phyloP scores from a whole-genome alignment of 2,113 vertebrate species.

The Rhinolophus sinicus region DNA sequence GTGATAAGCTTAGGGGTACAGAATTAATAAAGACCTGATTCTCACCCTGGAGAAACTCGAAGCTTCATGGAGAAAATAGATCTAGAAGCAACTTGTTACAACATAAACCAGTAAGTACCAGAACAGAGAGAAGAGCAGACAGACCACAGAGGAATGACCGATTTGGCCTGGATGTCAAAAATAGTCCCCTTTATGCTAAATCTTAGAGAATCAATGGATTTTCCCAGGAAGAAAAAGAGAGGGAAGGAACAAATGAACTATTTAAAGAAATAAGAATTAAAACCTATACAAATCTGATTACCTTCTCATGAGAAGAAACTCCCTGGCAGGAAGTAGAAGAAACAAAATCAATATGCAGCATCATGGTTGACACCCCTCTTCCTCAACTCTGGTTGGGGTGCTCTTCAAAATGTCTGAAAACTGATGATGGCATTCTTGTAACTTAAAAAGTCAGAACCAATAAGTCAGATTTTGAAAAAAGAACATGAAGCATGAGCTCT shows the following conservation, averaged over 20 bases:
- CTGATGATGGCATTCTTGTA: neutral
- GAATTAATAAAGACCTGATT: neutral
- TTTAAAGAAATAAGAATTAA: neutral
- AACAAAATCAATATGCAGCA: neutral
- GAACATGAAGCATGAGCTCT: neutral
- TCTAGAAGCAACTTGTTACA: neutral
- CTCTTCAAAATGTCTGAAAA: neutral
- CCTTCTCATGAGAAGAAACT: neutral
- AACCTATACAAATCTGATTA: neutral
- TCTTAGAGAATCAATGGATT: neutral
- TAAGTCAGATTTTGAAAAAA: too few species aligned
- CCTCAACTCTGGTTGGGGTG: neutral
- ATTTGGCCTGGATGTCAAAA: neutral
- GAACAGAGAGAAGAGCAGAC: neutral
- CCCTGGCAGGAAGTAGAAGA: neutral
- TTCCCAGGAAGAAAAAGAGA: neutral
- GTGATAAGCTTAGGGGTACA: neutral
- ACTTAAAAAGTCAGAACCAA: neutral
- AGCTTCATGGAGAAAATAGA: neutral
- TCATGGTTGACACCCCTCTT: too few species aligned
- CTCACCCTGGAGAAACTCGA: neutral
- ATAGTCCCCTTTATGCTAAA: accelerated
- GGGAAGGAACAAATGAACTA: neutral
- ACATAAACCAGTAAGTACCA: too few species aligned
- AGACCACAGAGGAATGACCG: neutral